These are phyloP conservation scores for Drosophila novamexicana DNA, from an alignment of 1,140 invertebrate genomes.

Conservation along the genomic window DNA sequence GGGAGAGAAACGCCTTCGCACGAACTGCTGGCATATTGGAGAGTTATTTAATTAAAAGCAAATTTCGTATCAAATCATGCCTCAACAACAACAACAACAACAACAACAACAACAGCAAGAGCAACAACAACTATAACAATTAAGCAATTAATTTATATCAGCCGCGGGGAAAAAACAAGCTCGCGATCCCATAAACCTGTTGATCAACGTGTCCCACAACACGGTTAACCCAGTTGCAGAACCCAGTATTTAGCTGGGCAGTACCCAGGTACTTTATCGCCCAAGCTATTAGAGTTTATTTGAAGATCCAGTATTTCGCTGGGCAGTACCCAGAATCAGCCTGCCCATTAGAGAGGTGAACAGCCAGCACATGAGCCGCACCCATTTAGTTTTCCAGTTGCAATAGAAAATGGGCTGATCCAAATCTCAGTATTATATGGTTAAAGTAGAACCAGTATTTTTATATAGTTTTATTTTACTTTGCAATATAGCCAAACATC, in stretches of 20 bases:
- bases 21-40: constrained; percentile 38
- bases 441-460: too few species aligned
- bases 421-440: too few species aligned
- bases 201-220: constrained; percentile 46
- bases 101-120: constrained; percentile 4
- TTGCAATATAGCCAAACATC: background rate
- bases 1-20: constrained; percentile 28
- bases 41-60: constrained; percentile 77
- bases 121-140: constrained; percentile 67
- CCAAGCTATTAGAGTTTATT: background rate
- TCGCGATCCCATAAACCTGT: constrained; percentile 67
- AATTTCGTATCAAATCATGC: constrained; percentile 76
- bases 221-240: constrained; percentile 36
- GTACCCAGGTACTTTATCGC: constrained; percentile 44
- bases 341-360: too few species aligned
- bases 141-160: constrained; percentile 82
- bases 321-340: background rate
- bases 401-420: too few species aligned
- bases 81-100: constrained; percentile 38
- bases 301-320: background rate
- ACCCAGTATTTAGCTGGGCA: constrained; percentile 44
- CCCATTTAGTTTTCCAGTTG: too few species aligned
- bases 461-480: background rate
- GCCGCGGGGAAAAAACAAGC: constrained; percentile 70
- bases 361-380: background rate